These are phyloP conservation scores for Platypus cylindrus DNA, from an alignment of 2,888 invertebrate genomes.

Conservation along the genomic window DNA sequence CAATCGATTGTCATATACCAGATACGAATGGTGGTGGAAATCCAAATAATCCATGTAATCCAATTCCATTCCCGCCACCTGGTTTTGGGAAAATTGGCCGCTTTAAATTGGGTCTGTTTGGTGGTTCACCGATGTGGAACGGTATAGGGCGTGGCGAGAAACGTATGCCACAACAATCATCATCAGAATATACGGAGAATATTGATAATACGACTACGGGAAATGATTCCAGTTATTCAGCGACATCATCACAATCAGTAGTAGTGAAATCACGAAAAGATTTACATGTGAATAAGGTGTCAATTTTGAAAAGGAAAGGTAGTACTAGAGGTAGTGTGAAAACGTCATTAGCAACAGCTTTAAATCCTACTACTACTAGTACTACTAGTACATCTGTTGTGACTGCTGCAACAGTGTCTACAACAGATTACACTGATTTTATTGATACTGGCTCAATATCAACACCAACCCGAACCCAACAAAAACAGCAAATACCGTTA, in stretches of 20 bases:
- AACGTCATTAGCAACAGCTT: constrained; percentile 31
- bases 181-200: no score
- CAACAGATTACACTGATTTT: constrained; percentile 47
- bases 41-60: constrained; percentile 42
- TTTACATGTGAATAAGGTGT: constrained; percentile 40
- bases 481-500: no score
- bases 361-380: no score
- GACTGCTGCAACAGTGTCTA: constrained; percentile 41
- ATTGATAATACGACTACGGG: constrained; percentile 9
- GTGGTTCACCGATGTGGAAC: constrained; percentile 56
- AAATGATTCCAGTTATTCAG: constrained; percentile 9
- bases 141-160: constrained; percentile 33
- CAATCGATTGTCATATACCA: constrained; percentile 17
- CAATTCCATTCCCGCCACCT: constrained; percentile 44
- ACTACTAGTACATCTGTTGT: no score
- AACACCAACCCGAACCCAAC: no score
- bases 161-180: constrained; percentile 29
- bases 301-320: constrained; percentile 45
- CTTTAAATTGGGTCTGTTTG: constrained; percentile 48
- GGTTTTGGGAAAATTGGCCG: constrained; percentile 46
- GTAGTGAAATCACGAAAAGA: constrained; percentile 36
- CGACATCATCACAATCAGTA: constrained; percentile 13
- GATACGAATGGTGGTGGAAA: constrained; percentile 31
- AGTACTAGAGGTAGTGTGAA: constrained; percentile 28
- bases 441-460: constrained; percentile 45